Base-by-base conservation (phyloP, 92 coral and sea anemone species). In the Bergia sp. region DNA sequence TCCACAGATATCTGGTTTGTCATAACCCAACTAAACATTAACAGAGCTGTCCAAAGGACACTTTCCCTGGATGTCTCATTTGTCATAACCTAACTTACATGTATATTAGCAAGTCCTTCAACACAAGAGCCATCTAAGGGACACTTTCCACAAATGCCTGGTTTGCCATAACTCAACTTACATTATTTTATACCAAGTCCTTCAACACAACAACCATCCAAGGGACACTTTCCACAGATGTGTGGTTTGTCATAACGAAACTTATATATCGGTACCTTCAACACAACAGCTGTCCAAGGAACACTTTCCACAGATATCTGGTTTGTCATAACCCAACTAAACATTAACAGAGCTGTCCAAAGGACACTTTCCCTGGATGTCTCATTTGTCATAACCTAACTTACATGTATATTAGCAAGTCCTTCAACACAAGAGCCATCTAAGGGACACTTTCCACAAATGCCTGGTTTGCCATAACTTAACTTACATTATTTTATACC, bases 281-380 rank as follows among this genome's bases (percentile, higher is more conserved):
- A 96, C 92, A 91, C 98, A 97, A 40, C 88, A 88, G 87, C 93
- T 88, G 8, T 88, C 82, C 11, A 67, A 67, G 16, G 96, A 95
- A 37, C 88, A 80, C 85, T 94, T 80, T 40, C 91, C 93, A 77
- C 76, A 16, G 47, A 66, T 23, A 29, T 67, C 37, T 23, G 45
- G 45, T 69, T 18, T 37, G 44, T 42, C 9, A 9, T 43, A 39
- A 44, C 12, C 10, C n/a, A 18, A 82, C 92, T 94, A 29, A 76
- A 96, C 20, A 18, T 15, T 61, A 61, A 7, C 64, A 55, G 64
- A 88, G 87, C 93, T 88, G 9, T 88, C 82, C 11, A 69, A 58
- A n/a, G 96, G 96, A 37, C 88, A 80, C 85, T 94, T 80, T 40
- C 89, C 93, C 73, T 72, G 11, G 47, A 92, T 93, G 82, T 96